Base-by-base conservation (phyloP, 2,888 invertebrate species). In the Mayetiola destructor region DNA sequence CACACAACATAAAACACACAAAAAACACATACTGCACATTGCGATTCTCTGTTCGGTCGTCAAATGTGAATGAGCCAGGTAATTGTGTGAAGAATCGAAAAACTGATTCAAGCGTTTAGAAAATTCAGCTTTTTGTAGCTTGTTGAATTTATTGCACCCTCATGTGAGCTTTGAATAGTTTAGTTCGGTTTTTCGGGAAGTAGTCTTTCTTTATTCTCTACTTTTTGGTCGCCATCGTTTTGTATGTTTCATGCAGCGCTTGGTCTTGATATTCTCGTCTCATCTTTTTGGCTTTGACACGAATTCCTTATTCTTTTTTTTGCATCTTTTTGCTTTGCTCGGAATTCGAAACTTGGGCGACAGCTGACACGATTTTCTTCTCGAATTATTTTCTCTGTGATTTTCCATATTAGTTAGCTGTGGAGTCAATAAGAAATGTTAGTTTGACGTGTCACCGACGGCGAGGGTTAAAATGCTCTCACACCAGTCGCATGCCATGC, bases 151-250 rank as follows among this genome's bases (percentile, higher is more conserved):
- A 27, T 27, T 27, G 48, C n/a, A 27, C 48, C 48, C 48, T 1
- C 23, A 27, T 48, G 48, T 48, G 48, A 48, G n/a, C 48, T 48
- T 48, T 48, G 27, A n/a, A 48, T 48, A 48, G n/a, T n/a, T n/a
- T n/a, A n/a, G 48, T 48, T 48, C n/a, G 27, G 48, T 1, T 5
- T 27, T 39, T n/a, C 16, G 8, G 8, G 10, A 9, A 6, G 8
- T 9, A 6, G 10, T 32, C 32, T 32, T 10, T 32, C 32, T 32
- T 10, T 32, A 9, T 32, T 10, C 32, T 32, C 8, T 9, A 10
- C 32, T 9, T 9, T 6, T 32, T 39, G 12, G 6, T 39, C 23
- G n/a, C 27, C 27, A 48, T 27, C 16, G 48, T 48, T 27, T 48
- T 27, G n/a, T n/a, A n/a, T n/a, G n/a, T 48, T 48, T 48, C 27